These are phyloP conservation scores for Psophia crepitans DNA, from an alignment of 2,113 vertebrate species.

Conservation along the genomic window DNA sequence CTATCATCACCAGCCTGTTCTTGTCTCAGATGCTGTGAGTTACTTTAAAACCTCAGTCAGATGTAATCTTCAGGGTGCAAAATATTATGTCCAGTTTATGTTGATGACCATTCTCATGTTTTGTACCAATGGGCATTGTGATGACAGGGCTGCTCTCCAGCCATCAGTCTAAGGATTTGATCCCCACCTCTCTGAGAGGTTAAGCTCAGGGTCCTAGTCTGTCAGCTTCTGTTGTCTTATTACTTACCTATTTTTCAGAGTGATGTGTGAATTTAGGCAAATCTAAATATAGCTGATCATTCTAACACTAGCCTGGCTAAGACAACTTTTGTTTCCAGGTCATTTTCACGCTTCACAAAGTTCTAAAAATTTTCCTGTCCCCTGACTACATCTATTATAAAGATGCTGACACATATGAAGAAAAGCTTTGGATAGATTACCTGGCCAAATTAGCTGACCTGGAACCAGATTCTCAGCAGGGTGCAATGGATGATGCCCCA, in stretches of 20 bases:
- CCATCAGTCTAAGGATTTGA: background rate
- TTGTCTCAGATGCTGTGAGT: background rate
- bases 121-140: background rate
- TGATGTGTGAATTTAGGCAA: background rate
- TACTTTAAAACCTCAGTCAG: background rate
- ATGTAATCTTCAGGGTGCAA: background rate
- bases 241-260: background rate
- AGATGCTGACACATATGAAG: background rate
- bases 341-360: background rate
- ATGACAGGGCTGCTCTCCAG: background rate
- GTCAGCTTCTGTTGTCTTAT: background rate
- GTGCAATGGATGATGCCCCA: background rate
- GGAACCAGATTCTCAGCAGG: background rate
- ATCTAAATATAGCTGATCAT: background rate
- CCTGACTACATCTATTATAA: background rate
- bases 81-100: background rate
- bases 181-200: background rate
- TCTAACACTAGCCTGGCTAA: background rate
- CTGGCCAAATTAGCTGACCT: background rate
- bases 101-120: background rate
- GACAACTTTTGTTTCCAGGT: background rate
- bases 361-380: background rate
- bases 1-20: background rate
- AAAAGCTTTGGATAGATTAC: background rate
- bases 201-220: background rate